phyloP scores from a whole-genome alignment of 1,140 invertebrate genomes.

The Oryzaephilus surinamensis region DNA sequence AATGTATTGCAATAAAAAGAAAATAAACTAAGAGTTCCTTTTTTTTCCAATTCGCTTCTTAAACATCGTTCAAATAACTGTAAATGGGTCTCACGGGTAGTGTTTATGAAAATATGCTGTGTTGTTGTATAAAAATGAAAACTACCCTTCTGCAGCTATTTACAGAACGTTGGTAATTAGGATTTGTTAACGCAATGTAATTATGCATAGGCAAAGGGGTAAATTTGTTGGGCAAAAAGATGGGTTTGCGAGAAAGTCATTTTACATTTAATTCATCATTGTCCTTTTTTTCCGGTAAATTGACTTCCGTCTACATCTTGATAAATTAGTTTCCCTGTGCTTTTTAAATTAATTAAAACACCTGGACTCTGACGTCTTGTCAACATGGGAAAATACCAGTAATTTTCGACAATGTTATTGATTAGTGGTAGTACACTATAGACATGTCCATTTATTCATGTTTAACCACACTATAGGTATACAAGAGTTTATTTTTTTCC shows the following conservation, averaged over 20 bases:
- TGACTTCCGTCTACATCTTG: constrained; percentile 10
- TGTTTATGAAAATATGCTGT: too few relatives aligned
- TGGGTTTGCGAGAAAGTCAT: constrained; percentile 1
- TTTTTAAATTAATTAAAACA: constrained; percentile 14
- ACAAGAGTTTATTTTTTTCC: too few relatives aligned
- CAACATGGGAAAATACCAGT: constrained; percentile 5
- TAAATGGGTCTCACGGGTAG: too few relatives aligned
- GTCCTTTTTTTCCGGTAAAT: constrained; percentile 9
- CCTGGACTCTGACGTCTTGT: constrained; percentile 2
- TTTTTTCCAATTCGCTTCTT: too few relatives aligned
- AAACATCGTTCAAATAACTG: too few relatives aligned
- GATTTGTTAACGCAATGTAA: neutral
- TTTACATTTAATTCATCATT: constrained; percentile 12
- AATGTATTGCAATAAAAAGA: too few relatives aligned
- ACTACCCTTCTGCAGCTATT: too few relatives aligned
- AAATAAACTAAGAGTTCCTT: too few relatives aligned
- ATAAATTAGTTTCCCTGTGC: constrained; percentile 10
- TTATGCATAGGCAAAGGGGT: neutral
- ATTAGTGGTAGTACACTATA: constrained; percentile 3
- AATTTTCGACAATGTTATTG: constrained; percentile 12
- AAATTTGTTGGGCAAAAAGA: too few relatives aligned
- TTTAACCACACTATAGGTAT: too few relatives aligned
- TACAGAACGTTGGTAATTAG: too few relatives aligned
- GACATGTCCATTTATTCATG: constrained; percentile 2
- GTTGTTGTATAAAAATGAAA: too few relatives aligned